Evolutionary conservation across 2,113 vertebrate genomes (phyloP).

Genomic region (Mus pahari): DNA sequence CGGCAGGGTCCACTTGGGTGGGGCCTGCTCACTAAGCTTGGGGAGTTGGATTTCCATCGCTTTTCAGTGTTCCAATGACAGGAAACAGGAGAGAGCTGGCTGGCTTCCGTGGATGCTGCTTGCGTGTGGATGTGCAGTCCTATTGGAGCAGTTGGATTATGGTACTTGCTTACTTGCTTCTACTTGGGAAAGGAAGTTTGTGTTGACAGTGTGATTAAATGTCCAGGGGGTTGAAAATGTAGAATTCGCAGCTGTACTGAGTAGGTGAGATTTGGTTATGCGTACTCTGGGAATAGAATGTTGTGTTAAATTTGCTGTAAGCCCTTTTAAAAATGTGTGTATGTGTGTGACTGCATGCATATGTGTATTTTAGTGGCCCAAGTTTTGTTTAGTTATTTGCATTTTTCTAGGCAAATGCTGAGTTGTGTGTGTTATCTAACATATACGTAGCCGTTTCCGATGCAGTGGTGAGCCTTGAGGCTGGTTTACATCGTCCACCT

Average conservation of each 20-base stretch:
- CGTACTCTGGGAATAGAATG: not conserved
- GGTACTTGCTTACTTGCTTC: not conserved
- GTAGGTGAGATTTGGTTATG: constrained; percentile 25
- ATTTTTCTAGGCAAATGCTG: constrained; percentile 57
- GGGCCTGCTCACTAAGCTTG: constrained; percentile 83
- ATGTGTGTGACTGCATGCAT: not conserved
- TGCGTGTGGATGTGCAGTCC: constrained; percentile 40
- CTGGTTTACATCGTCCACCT: not conserved
- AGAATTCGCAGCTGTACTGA: not conserved
- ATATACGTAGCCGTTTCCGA: not conserved
- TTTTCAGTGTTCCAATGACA: constrained; percentile 58
- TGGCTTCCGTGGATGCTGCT: constrained; percentile 50
- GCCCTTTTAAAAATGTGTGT: not conserved
- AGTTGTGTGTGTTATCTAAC: constrained; percentile 26
- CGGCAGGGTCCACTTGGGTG: constrained; percentile 84
- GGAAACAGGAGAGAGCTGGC: constrained; percentile 13
- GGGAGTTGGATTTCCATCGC: constrained; percentile 78
- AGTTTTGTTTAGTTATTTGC: constrained; percentile 58
- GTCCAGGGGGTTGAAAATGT: not conserved
- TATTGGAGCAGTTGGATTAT: constrained; percentile 29
- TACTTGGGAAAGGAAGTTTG: constrained; percentile 49
- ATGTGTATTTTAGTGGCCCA: not conserved
- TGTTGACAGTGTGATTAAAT: not conserved
- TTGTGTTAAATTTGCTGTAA: not conserved
- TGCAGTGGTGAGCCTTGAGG: constrained; percentile 21